A percentile compares a stretch with the other conserved stretches of the same genome.
These are phyloP conservation scores for Herpailurus yagouaroundi DNA, from an alignment of 2,113 vertebrate species.

Conservation along the genomic window DNA sequence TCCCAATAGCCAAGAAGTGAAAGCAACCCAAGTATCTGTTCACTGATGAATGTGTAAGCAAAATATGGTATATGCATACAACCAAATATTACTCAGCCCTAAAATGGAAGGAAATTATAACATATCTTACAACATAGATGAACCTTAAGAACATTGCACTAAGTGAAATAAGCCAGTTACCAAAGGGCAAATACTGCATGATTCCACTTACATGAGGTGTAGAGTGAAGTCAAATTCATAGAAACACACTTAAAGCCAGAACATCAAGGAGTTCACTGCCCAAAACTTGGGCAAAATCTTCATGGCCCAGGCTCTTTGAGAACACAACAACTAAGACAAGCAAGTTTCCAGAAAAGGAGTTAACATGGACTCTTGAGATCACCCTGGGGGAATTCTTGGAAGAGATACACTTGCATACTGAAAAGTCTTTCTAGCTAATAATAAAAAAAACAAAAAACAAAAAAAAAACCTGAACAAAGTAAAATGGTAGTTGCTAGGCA, in stretches of 20 bases:
- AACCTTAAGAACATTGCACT: background rate
- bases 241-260: slow-evolving; percentile 89
- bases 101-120: background rate
- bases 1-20: background rate
- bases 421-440: slow-evolving; percentile 57
- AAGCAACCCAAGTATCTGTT: background rate
- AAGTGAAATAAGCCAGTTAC: background rate
- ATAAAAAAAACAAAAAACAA: slow-evolving; percentile 78
- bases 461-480: background rate
- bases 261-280: slow-evolving; percentile 98
- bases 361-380: slow-evolving; percentile 42
- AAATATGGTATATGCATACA: background rate
- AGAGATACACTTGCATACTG: slow-evolving; percentile 57
- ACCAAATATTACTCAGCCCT: background rate
- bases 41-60: background rate
- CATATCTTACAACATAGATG: background rate
- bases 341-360: slow-evolving; percentile 29
- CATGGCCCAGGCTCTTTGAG: slow-evolving; percentile 97
- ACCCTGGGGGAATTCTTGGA: slow-evolving; percentile 23
- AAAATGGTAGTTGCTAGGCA: background rate
- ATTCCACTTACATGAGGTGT: background rate
- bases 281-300: slow-evolving; percentile 99
- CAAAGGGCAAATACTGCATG: background rate
- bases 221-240: background rate
- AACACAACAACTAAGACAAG: slow-evolving; percentile 89